Evolutionary conservation across 2,888 invertebrate species (phyloP).

Genomic region (Epistrophella euchroma): DNA sequence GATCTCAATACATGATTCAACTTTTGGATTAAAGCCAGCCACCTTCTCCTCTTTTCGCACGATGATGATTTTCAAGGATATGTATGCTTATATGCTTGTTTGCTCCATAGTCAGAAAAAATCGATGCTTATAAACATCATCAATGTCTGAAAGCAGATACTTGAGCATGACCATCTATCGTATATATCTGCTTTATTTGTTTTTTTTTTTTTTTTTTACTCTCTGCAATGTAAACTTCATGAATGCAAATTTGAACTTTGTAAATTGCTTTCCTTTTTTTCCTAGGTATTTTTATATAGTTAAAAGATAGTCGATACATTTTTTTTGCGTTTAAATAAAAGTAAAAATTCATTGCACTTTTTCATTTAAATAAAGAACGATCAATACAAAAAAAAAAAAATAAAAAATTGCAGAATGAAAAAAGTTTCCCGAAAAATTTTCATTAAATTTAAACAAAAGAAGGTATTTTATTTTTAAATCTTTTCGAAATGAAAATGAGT

Average conservation of each 20-base stretch:
- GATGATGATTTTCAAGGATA: conserved; percentile 36
- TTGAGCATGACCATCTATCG: conserved; percentile 10
- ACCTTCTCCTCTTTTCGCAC: conserved; percentile 23
- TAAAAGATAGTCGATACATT: not conserved
- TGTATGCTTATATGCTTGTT: not conserved
- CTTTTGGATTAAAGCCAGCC: conserved; percentile 38
- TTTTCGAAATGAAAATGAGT: not conserved
- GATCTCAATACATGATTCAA: not conserved
- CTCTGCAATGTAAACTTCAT: conserved; percentile 26
- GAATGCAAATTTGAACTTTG: conserved; percentile 15
- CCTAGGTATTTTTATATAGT: not conserved
- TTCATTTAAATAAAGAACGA: not conserved
- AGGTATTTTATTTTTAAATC: not conserved
- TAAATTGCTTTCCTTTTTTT: conserved; percentile 2
- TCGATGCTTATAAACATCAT: conserved; percentile 6
- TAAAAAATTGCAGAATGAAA: not conserved
- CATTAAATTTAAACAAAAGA: not conserved
- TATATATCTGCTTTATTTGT: not conserved
- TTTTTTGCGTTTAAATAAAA: conserved; percentile 1
- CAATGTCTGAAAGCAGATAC: conserved; percentile 2
- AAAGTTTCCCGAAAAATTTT: not conserved
- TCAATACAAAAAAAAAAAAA: not conserved
- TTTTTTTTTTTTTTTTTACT: not conserved
- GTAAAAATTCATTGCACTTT: conserved; percentile 1
- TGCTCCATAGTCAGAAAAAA: not conserved